Evolutionary conservation across 2,888 invertebrate species (phyloP).

Genomic region (Therioaphis trifolii): DNA sequence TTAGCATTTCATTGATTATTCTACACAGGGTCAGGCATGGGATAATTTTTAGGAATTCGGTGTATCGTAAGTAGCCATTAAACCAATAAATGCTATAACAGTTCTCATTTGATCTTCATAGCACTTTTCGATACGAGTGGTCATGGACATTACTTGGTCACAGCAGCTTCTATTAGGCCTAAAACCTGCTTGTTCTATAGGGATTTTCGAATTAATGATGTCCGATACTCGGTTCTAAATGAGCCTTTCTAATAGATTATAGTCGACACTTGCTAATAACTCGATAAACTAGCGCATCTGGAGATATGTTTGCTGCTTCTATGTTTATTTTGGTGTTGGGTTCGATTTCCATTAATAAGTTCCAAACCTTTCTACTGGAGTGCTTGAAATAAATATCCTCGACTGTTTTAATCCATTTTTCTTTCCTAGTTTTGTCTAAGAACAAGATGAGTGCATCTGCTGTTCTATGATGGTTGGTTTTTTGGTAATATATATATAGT

Average conservation of each 20-base stretch:
- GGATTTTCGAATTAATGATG: neutral
- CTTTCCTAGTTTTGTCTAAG: too few relatives aligned
- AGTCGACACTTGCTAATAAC: slow-evolving; percentile 31
- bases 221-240: neutral
- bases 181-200: slow-evolving; percentile 51
- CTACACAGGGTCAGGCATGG: slow-evolving; percentile 1
- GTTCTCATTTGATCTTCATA: slow-evolving; percentile 14
- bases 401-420: too few relatives aligned
- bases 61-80: neutral
- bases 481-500: too few relatives aligned
- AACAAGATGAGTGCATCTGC: too few relatives aligned
- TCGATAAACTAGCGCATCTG: too few relatives aligned
- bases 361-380: too few relatives aligned
- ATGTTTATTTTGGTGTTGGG: too few relatives aligned
- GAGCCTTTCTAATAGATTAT: slow-evolving; percentile 26
- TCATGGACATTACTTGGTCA: slow-evolving; percentile 31
- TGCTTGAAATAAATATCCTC: too few relatives aligned
- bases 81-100: neutral
- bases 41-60: slow-evolving; percentile 5
- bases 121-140: slow-evolving; percentile 5
- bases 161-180: slow-evolving; percentile 17
- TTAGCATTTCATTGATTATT: slow-evolving; percentile 22
- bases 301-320: too few relatives aligned
- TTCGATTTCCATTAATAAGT: too few relatives aligned
- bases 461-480: too few relatives aligned